A percentile compares a stretch with the other conserved stretches of the same genome.
Conservation (phyloP, 1,140 invertebrate species). For the Ylistrum balloti region DNA sequence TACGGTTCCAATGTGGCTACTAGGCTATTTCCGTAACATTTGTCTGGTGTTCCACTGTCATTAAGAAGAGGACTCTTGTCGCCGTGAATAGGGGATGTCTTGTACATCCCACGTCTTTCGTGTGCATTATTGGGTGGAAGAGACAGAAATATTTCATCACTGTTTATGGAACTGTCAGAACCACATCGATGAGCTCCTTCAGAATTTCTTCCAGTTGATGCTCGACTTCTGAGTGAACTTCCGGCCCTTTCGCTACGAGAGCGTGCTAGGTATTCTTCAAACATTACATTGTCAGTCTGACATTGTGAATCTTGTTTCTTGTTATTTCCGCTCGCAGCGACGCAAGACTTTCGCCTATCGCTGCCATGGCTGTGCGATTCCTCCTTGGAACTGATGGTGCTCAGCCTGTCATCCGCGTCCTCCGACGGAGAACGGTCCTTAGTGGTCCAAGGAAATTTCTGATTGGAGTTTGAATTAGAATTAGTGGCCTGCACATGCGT, state of each 20-base stretch:
- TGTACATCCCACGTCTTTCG: conserved; percentile 55
- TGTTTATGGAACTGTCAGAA: conserved; percentile 60
- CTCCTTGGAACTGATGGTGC: conserved; percentile 66
- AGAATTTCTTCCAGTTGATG: conserved; percentile 3
- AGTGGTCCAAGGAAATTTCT: conserved; percentile 66
- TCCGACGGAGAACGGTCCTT: conserved; percentile 57
- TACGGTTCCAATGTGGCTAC: not conserved
- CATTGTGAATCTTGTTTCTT: conserved; percentile 63
- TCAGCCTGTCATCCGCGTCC: conserved; percentile 63
- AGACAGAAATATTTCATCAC: conserved; percentile 63
- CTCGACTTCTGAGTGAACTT: conserved; percentile 31
- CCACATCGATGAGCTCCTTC: conserved; percentile 43
- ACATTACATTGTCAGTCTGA: conserved; percentile 65
- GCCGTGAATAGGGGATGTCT: conserved; percentile 46
- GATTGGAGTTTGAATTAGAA: conserved; percentile 47
- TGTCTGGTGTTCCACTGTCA: not conserved
- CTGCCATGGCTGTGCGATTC: conserved; percentile 53
- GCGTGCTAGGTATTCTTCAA: conserved; percentile 44
- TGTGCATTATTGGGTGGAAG: conserved; percentile 51
- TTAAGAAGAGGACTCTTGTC: conserved; percentile 58
- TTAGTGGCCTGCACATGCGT: conserved; percentile 62
- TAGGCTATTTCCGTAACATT: conserved; percentile 3
- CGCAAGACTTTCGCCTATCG: conserved; percentile 48
- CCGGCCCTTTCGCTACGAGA: conserved; percentile 39
- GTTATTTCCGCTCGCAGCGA: conserved; percentile 41